These are phyloP conservation scores for Caenorhabditis tropicalis DNA, from an alignment of 1,140 invertebrate genomes.

Conservation along the genomic window DNA sequence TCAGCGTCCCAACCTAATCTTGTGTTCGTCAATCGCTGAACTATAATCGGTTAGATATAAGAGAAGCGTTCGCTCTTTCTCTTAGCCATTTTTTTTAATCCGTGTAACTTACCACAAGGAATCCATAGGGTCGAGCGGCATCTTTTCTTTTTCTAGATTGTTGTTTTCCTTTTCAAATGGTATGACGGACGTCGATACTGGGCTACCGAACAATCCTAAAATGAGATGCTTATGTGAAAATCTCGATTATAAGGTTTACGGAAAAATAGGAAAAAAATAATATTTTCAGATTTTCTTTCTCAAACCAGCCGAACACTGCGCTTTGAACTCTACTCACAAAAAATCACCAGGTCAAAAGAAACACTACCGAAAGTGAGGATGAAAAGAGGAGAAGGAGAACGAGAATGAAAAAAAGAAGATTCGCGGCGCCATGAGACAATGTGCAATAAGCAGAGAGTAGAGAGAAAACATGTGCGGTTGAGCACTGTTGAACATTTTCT, in stretches of 20 bases:
- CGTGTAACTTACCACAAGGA: background rate
- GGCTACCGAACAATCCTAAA: constrained; percentile 37
- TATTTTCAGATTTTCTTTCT: no score
- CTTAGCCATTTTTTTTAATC: background rate
- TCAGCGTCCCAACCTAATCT: constrained; percentile 2
- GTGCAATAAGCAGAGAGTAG: background rate
- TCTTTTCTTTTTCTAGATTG: background rate
- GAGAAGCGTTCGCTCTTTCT: background rate
- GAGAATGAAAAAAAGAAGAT: background rate
- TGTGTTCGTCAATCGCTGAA: constrained; percentile 21
- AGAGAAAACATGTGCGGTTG: background rate
- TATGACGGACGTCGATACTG: constrained; percentile 39
- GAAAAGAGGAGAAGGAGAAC: background rate
- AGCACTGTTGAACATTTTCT: background rate
- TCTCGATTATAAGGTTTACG: background rate
- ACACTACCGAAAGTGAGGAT: background rate
- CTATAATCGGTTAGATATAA: background rate
- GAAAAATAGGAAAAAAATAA: background rate
- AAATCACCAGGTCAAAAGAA: no score
- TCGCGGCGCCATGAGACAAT: background rate
- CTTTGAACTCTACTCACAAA: no score
- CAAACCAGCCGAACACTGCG: no score
- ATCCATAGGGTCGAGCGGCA: constrained; percentile 39
- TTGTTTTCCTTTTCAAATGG: constrained; percentile 31
- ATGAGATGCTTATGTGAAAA: no score